Conservation (phyloP, 2,888 invertebrate genomes). For the Acronicta leporina region DNA sequence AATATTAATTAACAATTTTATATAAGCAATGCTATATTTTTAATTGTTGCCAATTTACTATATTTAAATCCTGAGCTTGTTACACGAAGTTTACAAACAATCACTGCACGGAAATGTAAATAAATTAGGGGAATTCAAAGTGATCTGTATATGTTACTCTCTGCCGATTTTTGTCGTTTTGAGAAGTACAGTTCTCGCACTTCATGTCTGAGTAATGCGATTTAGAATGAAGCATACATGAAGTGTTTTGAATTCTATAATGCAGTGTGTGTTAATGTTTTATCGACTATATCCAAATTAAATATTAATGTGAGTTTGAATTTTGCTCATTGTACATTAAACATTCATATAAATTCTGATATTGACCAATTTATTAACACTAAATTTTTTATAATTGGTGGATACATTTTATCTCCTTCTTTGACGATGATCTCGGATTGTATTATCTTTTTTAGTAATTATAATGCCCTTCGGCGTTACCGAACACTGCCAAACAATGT, state of each 20-base stretch:
- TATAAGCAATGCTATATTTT: constrained; percentile 70
- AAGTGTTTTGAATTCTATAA: constrained; percentile 32
- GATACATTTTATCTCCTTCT: constrained; percentile 27
- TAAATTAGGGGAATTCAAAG: too few relatives aligned
- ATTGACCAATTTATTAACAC: constrained; percentile 55
- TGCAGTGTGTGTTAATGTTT: constrained; percentile 41
- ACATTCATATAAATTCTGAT: constrained; percentile 51
- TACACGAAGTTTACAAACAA: constrained; percentile 50
- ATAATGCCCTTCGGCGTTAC: constrained; percentile 30
- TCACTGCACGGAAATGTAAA: constrained; percentile 31
- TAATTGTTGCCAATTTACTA: constrained; percentile 84
- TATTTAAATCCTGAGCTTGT: constrained; percentile 64
- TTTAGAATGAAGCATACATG: constrained; percentile 18
- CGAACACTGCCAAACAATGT: constrained; percentile 67
- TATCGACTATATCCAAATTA: constrained; percentile 51
- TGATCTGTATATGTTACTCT: constrained; percentile 7
- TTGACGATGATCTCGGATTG: constrained; percentile 46
- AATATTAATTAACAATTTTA: constrained; percentile 58
- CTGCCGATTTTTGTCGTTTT: constrained; percentile 41
- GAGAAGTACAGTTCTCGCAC: constrained; percentile 13
- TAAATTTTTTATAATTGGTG: constrained; percentile 18
- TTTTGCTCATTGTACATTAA: constrained; percentile 65
- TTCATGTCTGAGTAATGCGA: constrained; percentile 33
- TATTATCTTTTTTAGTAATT: constrained; percentile 11
- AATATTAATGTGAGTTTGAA: constrained; percentile 51